phyloP scores from a whole-genome alignment of 53 echinoderm and acorn worm genomes.

The Paracentrotus lividus region DNA sequence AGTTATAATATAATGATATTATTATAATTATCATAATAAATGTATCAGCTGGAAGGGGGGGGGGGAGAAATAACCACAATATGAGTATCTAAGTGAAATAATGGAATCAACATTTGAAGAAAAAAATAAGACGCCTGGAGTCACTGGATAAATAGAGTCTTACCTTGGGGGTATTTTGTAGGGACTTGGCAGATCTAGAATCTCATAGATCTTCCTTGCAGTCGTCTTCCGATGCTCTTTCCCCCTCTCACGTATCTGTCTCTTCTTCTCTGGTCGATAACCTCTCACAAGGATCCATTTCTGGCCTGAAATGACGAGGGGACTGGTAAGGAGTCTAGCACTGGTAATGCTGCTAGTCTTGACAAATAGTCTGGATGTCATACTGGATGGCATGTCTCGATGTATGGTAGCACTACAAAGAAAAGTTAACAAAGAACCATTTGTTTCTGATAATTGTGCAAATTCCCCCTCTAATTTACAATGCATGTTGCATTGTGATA shows the following conservation, averaged over 20 bases:
- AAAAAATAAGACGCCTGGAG: no score
- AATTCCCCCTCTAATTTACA: no score
- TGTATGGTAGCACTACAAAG: neutral
- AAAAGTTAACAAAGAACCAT: neutral
- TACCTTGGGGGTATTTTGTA: constrained; percentile 55
- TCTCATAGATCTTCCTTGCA: constrained; percentile 69
- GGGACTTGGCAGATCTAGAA: constrained; percentile 57
- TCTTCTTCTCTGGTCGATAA: constrained; percentile 68
- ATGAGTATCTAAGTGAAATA: no score
- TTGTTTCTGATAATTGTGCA: no score
- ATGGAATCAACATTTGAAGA: no score
- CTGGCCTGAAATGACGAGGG: neutral
- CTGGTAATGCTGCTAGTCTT: neutral
- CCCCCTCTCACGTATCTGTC: constrained; percentile 56
- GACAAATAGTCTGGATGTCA: constrained; percentile 9
- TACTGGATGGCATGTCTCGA: neutral
- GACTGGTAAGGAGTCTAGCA: neutral
- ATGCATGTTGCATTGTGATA: no score
- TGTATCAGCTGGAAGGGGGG: no score
- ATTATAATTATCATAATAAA: no score
- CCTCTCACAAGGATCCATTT: constrained; percentile 21
- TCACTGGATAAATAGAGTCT: no score
- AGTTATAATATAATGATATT: no score
- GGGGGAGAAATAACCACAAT: no score
- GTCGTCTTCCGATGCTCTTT: constrained; percentile 66